phyloP scores from a whole-genome alignment of 2,888 invertebrate genomes.

The Cremastobaeus sp. region DNA sequence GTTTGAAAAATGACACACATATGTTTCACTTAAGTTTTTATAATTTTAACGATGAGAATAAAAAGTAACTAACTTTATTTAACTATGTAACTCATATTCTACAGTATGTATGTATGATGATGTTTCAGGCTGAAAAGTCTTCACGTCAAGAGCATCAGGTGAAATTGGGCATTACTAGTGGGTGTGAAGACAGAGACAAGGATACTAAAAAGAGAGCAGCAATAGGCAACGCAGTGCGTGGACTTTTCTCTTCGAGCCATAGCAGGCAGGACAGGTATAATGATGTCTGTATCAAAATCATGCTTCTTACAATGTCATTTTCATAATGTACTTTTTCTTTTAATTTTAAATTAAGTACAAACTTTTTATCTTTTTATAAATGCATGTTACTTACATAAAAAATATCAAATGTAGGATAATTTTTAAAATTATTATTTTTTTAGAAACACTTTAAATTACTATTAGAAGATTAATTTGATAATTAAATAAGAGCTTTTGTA shows the following conservation, averaged over 20 bases:
- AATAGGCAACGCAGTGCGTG: slow-evolving; percentile 78
- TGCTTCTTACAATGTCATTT: slow-evolving; percentile 74
- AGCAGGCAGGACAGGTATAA: slow-evolving; percentile 78
- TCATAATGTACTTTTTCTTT: slow-evolving; percentile 53
- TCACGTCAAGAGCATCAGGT: slow-evolving; percentile 73
- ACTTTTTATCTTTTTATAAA: neutral
- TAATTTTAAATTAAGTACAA: slow-evolving; percentile 26
- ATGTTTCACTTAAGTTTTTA: no score
- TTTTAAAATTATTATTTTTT: no score
- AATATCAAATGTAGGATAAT: no score
- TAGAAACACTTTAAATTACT: no score
- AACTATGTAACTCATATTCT: no score
- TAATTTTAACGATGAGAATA: no score
- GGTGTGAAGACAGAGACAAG: slow-evolving; percentile 72
- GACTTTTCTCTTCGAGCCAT: slow-evolving; percentile 77
- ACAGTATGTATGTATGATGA: neutral
- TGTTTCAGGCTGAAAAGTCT: slow-evolving; percentile 71
- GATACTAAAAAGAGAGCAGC: slow-evolving; percentile 77
- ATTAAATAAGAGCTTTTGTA: neutral
- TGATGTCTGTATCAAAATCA: slow-evolving; percentile 78
- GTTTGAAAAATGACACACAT: neutral
- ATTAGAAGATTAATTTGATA: no score
- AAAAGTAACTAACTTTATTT: no score
- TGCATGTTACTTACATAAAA: slow-evolving; percentile 21
- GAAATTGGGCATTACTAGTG: slow-evolving; percentile 70